phyloP scores from a whole-genome alignment of 37 sponge, comb jelly and placozoan species.

The Lycopodina hypogea region DNA sequence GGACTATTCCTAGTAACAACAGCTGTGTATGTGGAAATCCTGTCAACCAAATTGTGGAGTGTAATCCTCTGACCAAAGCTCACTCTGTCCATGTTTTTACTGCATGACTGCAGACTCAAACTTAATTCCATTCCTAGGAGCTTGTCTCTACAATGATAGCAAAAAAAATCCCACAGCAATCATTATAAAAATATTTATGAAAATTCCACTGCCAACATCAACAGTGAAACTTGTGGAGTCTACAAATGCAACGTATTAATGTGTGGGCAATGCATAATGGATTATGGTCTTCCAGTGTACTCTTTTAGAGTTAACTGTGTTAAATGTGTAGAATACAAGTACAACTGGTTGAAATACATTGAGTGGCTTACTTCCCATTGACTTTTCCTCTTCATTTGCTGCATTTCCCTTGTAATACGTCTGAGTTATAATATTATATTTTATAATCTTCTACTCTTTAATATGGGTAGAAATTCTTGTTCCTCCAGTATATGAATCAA shows the following conservation, averaged over 20 bases:
- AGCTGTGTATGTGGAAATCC: too few species aligned
- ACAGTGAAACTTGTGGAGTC: too few species aligned
- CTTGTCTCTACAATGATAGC: not conserved
- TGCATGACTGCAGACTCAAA: too few species aligned
- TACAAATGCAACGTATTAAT: too few species aligned
- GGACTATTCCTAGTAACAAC: too few species aligned
- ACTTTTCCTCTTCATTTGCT: conserved; percentile 14
- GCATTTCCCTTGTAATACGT: not conserved
- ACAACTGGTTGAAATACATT: conserved; percentile 29
- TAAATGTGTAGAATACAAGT: conserved; percentile 2
- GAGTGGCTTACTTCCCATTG: conserved; percentile 42
- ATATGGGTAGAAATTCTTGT: too few species aligned
- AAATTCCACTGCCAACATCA: not conserved
- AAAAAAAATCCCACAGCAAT: not conserved
- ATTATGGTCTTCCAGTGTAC: conserved; percentile 38
- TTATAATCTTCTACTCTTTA: too few species aligned
- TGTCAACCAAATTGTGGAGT: too few species aligned
- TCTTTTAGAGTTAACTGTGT: conserved; percentile 27
- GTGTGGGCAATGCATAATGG: conserved; percentile 32
- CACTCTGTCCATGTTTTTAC: too few species aligned
- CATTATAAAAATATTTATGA: not conserved
- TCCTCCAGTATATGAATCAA: too few species aligned
- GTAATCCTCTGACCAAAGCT: too few species aligned
- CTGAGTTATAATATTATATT: not conserved
- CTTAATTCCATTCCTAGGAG: too few species aligned